Evolutionary conservation across 2,888 invertebrate species (phyloP).

Genomic region (Chymomyza caudatula): DNA sequence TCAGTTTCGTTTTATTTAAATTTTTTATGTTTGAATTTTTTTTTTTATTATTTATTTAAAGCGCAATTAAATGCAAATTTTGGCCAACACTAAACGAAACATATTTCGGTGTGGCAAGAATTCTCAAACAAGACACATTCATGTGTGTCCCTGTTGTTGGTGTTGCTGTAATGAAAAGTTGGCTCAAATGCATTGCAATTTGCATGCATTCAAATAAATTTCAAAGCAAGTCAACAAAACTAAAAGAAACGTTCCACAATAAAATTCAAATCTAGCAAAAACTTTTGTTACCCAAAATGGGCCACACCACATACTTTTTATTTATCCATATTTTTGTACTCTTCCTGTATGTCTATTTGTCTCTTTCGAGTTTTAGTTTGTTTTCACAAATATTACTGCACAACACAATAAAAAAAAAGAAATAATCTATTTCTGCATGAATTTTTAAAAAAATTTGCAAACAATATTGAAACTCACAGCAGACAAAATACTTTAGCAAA

Average conservation of each 20-base stretch:
- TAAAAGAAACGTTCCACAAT: not conserved
- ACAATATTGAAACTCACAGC: slow-evolving; percentile 24
- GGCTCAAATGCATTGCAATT: not conserved
- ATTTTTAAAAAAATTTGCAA: slow-evolving; percentile 31
- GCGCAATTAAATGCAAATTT: slow-evolving; percentile 25
- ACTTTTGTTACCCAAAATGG: not conserved
- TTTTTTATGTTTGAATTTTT: slow-evolving; percentile 1
- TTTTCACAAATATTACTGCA: slow-evolving; percentile 3
- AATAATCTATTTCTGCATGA: slow-evolving; percentile 15
- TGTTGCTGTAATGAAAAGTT: not conserved
- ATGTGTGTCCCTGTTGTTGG: not conserved
- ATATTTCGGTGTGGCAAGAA: not conserved
- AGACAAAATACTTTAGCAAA: slow-evolving; percentile 47
- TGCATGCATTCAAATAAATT: slow-evolving; percentile 7
- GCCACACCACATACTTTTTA: not conserved
- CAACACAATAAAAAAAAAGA: not conserved
- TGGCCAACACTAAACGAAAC: slow-evolving; percentile 2
- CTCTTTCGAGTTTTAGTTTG: not conserved
- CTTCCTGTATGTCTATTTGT: not conserved
- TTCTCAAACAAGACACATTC: not conserved
- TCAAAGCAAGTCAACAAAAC: not conserved
- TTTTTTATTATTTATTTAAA: slow-evolving; percentile 14
- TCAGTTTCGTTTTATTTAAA: not conserved
- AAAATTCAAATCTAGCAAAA: slow-evolving; percentile 3
- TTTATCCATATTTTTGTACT: slow-evolving; percentile 1